Conservation (phyloP, 2,888 invertebrate genomes). For the Helicoverpa assulta region DNA sequence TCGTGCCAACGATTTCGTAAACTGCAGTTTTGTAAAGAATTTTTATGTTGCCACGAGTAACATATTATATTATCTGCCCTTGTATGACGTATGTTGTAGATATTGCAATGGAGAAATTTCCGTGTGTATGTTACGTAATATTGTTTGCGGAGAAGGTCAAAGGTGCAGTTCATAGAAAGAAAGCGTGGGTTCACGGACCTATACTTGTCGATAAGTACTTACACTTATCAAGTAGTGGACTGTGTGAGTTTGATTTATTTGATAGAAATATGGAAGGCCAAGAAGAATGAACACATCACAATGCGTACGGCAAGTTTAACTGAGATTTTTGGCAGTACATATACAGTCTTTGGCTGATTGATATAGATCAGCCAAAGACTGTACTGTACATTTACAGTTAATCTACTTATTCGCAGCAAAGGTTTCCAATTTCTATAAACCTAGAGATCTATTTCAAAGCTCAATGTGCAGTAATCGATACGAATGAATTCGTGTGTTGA, state of each 20-base stretch:
- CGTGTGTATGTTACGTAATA: slow-evolving; percentile 9
- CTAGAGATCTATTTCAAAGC: slow-evolving; percentile 55
- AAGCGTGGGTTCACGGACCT: not conserved
- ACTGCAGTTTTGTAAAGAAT: slow-evolving; percentile 43
- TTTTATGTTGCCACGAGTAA: slow-evolving; percentile 43
- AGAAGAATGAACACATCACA: not conserved
- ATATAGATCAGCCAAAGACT: too few species aligned
- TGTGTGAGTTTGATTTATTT: not conserved
- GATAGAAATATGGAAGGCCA: not conserved
- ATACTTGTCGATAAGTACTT: not conserved
- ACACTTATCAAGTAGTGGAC: not conserved
- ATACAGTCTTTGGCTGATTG: too few species aligned
- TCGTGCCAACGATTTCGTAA: slow-evolving; percentile 61
- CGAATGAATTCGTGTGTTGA: slow-evolving; percentile 48
- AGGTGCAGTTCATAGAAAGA: slow-evolving; percentile 5
- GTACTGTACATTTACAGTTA: not conserved
- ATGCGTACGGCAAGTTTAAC: too few species aligned
- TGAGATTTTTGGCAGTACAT: too few species aligned
- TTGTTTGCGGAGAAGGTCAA: slow-evolving; percentile 6
- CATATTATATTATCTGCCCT: slow-evolving; percentile 26
- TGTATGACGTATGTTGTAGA: slow-evolving; percentile 19
- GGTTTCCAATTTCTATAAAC: slow-evolving; percentile 49
- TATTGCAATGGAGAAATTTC: slow-evolving; percentile 21
- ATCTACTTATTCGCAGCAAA: slow-evolving; percentile 1
- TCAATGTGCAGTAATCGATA: slow-evolving; percentile 55